phyloP scores from a whole-genome alignment of 2,113 vertebrate species.

The Colius striatus region DNA sequence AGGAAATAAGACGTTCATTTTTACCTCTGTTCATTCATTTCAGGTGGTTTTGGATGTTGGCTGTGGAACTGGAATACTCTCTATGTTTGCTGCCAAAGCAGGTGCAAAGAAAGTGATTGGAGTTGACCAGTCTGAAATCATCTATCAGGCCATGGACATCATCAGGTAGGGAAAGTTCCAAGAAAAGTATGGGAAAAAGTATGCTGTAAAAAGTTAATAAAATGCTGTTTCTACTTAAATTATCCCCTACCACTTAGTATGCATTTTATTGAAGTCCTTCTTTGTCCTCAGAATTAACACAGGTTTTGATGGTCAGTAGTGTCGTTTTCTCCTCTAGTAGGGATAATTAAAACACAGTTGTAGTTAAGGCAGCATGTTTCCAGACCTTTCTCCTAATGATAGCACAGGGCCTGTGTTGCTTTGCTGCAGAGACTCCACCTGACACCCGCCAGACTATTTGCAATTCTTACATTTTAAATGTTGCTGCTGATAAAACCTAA shows the following conservation, averaged over 20 bases:
- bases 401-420: neutral
- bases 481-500: neutral
- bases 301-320: neutral
- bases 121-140: slow-evolving; percentile 95
- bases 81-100: slow-evolving; percentile 93
- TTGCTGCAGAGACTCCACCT: neutral
- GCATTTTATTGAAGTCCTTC: neutral
- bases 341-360: neutral
- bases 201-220: neutral
- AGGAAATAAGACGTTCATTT: neutral
- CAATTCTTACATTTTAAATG: fast-evolving
- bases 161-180: slow-evolving; percentile 82
- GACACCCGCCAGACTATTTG: neutral
- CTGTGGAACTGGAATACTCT: slow-evolving; percentile 96
- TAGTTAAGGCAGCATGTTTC: neutral
- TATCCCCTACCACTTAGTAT: neutral
- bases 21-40: neutral
- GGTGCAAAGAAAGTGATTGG: slow-evolving; percentile 91
- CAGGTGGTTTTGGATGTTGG: slow-evolving; percentile 96
- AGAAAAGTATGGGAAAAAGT: neutral
- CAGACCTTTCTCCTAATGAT: neutral
- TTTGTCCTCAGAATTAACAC: neutral
- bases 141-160: slow-evolving; percentile 98
- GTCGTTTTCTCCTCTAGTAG: neutral
- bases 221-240: neutral